Evolutionary conservation across 23 tunicate genomes (phyloP).

Genomic region (Trididemnum nubilum): DNA sequence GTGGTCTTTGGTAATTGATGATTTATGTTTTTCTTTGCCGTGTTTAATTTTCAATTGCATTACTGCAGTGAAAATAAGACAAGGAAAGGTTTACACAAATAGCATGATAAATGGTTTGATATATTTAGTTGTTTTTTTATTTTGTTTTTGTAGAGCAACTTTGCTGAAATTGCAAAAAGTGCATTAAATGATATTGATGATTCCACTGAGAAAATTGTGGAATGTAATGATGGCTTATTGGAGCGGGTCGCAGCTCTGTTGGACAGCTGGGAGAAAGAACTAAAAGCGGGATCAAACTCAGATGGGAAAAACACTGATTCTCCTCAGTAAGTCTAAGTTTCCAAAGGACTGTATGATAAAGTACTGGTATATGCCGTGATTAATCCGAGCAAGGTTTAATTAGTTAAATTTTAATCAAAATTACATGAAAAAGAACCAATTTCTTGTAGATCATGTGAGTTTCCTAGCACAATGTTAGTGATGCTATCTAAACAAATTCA

Average conservation of each 20-base stretch:
- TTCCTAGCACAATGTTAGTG: too few species aligned
- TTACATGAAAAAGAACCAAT: too few species aligned
- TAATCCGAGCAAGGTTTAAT: too few species aligned
- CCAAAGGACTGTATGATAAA: neutral
- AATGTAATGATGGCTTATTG: conserved; percentile 84
- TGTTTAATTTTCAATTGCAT: too few species aligned
- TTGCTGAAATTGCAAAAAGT: conserved; percentile 8
- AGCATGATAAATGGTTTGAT: neutral
- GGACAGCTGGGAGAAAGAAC: conserved; percentile 40
- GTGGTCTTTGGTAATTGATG: too few species aligned
- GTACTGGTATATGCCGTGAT: too few species aligned
- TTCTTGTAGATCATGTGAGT: too few species aligned
- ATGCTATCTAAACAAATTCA: too few species aligned
- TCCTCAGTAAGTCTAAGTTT: neutral
- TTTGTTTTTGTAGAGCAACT: conserved; percentile 37
- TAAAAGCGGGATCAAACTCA: neutral
- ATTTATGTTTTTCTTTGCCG: too few species aligned
- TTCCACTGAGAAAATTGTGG: conserved; percentile 62
- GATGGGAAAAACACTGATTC: neutral
- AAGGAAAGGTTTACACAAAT: too few species aligned
- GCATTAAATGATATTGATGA: conserved; percentile 73
- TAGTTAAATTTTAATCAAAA: too few species aligned
- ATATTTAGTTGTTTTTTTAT: neutral
- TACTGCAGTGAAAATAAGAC: too few species aligned
- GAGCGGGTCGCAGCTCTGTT: conserved; percentile 64